Base-by-base conservation (phyloP, 2,888 invertebrate genomes). In the Zele albiditarsus region DNA sequence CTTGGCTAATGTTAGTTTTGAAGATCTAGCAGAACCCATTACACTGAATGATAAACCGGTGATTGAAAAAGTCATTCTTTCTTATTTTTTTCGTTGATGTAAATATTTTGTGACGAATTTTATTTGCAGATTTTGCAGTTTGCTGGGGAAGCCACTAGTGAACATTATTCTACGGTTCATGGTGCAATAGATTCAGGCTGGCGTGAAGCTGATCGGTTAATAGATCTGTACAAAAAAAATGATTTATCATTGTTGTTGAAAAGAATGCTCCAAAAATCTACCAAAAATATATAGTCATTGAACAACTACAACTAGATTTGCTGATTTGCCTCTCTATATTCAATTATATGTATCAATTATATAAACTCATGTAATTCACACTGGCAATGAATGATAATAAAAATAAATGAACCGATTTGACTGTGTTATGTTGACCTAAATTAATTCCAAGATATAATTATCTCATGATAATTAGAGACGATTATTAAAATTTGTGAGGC, bases 151-250 rank as follows among this genome's bases (percentile, higher is more conserved):
- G 92, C 93, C 0, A 92, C 93, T 0, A 92, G 92, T 25, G 90
- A 91, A 71, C 90, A 90, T 79, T 93, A 91, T 82, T 91, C 91
- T 0, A 92, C 93, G 0, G 94, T 93, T 0, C 94, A 95, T 80
- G 95, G 95, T 0, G 95, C 95, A 0, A 88, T 94, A 0, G 93
- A 92, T 80, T 90, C 93, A 12, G 95, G 95, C 0, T 92, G 92
- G 88, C 91, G 94, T 28, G 95, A 95, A 84, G 95, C 95, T 0
- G 90, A 93, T 10, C 90, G 94, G 79, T 83, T 93, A 14, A 79
- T 84, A 16, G 75, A 81, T 25, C 49, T 73, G 5, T 77, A 73
- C 27, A 27, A 25, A 65, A 42, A 31, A 57, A 62, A 49, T 6
- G 8, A 63, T 12, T 16, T 16, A 38, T 10, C 4, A 20, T 8